These are phyloP conservation scores for Coleophora deauratella DNA, from an alignment of 2,888 invertebrate genomes.

Conservation along the genomic window DNA sequence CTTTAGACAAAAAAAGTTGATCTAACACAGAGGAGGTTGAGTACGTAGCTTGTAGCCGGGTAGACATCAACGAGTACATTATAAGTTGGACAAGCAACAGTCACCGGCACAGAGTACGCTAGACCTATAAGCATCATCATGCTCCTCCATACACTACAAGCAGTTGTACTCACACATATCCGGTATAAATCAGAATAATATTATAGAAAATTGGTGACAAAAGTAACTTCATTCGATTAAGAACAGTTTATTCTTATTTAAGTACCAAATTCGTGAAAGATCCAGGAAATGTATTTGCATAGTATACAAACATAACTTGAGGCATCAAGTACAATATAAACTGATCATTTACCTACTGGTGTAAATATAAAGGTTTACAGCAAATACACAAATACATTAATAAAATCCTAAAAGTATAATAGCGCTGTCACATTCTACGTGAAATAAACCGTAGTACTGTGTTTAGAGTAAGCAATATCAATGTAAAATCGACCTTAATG, in stretches of 20 bases:
- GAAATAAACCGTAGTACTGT: conserved; percentile 18
- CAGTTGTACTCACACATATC: conserved; percentile 63
- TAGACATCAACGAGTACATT: conserved; percentile 36
- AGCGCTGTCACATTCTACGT: too few species aligned
- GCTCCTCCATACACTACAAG: conserved; percentile 67
- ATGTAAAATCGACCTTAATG: conserved; percentile 39
- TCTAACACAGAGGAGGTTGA: conserved; percentile 49
- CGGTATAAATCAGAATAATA: conserved; percentile 47
- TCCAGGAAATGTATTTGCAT: too few species aligned
- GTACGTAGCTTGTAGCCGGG: conserved; percentile 41
- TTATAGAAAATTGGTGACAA: conserved; percentile 22
- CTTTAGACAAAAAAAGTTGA: conserved; percentile 35
- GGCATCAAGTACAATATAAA: too few species aligned
- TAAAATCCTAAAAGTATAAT: neutral
- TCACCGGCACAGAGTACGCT: conserved; percentile 46
- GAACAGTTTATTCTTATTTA: too few species aligned
- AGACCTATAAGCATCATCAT: conserved; percentile 54
- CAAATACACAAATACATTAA: neutral
- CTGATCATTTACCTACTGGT: neutral
- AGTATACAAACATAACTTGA: too few species aligned
- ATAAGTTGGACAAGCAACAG: conserved; percentile 51
- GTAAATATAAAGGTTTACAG: neutral
- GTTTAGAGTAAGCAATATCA: conserved; percentile 58
- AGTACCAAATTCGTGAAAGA: too few species aligned
- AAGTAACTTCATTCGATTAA: too few species aligned